A percentile compares a stretch with the other conserved stretches of the same genome.
Conservation (phyloP, 2,797 vertebrate species). For the Periparus ater region DNA sequence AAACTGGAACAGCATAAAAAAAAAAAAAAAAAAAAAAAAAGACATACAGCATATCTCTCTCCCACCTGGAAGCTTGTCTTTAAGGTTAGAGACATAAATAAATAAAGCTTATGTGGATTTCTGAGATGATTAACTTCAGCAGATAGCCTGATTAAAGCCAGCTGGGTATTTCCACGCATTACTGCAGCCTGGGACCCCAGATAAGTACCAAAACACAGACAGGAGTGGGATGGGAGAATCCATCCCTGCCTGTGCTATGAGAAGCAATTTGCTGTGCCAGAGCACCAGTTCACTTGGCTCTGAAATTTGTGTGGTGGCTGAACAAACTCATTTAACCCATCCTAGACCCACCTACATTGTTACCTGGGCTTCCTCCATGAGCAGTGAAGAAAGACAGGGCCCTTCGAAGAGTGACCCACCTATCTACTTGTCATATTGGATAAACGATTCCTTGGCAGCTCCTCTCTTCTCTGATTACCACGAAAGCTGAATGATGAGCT, state of each 20-base stretch:
- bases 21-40: neutral
- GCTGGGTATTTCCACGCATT: neutral
- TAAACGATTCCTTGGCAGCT: neutral
- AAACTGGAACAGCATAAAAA: neutral
- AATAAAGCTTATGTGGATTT: neutral
- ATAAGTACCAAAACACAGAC: neutral
- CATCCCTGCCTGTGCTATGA: neutral
- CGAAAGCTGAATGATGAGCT: conserved; percentile 11
- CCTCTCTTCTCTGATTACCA: conserved; percentile 19
- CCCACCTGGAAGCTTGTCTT: neutral
- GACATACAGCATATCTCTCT: neutral
- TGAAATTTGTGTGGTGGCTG: neutral
- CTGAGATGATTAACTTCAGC: neutral
- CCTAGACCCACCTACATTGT: neutral
- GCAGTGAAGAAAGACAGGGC: neutral
- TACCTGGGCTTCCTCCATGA: neutral
- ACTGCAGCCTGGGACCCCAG: neutral
- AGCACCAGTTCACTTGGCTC: neutral
- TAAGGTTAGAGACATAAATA: neutral
- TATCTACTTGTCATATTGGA: neutral
- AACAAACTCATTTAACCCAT: neutral
- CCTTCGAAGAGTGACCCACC: neutral
- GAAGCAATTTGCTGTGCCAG: neutral
- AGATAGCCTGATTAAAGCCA: neutral
- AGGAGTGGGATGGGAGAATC: neutral